Evolutionary conservation across 2,797 vertebrate genomes (phyloP).

Genomic region (Sebastes jordani): DNA sequence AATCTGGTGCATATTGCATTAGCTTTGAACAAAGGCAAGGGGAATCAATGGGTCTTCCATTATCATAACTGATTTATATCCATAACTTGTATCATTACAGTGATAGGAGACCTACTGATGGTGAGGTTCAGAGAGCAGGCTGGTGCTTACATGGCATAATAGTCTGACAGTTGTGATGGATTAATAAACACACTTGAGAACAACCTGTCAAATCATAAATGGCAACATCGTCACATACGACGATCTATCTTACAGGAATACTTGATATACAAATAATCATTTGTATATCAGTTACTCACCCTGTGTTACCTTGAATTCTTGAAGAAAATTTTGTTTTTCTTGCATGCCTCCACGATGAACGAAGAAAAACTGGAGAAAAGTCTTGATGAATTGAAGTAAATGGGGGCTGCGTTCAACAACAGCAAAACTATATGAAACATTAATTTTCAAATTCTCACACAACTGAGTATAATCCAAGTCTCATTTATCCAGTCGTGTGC

Average conservation of each 20-base stretch:
- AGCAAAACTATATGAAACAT: too few species aligned
- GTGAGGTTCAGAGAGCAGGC: conserved; percentile 16
- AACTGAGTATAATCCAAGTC: too few species aligned
- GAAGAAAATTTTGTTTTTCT: background rate
- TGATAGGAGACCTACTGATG: conserved; percentile 43
- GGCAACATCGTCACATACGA: background rate
- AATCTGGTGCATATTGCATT: conserved; percentile 59
- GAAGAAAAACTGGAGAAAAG: too few species aligned
- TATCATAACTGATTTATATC: conserved; percentile 70
- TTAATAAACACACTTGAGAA: conserved; percentile 5
- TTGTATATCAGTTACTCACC: background rate
- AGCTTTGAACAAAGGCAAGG: conserved; percentile 54
- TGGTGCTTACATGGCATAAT: conserved; percentile 32
- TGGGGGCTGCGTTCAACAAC: too few species aligned
- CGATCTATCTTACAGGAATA: background rate
- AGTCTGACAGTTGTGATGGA: conserved; percentile 11
- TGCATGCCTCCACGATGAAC: fast-evolving
- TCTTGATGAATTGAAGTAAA: too few species aligned
- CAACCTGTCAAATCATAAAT: conserved; percentile 14
- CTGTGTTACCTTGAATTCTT: background rate
- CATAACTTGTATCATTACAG: conserved; percentile 54
- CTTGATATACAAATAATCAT: background rate
- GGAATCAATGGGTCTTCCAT: conserved; percentile 66
- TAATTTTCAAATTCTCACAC: too few species aligned
- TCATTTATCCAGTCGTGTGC: background rate